Conservation (phyloP, 2,113 vertebrate genomes). For the Muntiacus reevesi region DNA sequence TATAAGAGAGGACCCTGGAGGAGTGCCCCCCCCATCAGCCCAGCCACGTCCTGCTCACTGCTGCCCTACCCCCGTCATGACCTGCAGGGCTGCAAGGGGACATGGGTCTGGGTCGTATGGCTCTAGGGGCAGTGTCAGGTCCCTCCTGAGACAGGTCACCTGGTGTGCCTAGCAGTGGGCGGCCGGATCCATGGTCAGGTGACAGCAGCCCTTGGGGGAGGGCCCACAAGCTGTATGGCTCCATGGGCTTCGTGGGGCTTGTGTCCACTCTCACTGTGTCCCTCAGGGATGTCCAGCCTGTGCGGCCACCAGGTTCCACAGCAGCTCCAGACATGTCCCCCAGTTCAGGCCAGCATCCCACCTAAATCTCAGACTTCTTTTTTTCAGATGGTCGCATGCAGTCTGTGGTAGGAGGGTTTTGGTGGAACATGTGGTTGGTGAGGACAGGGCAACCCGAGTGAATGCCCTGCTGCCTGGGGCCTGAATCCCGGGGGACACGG, state of each 20-base stretch:
- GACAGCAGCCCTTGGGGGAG: not conserved
- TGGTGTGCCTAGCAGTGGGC: rapidly evolving
- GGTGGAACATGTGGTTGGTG: not conserved
- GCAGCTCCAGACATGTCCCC: not conserved
- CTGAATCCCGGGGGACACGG: rapidly evolving
- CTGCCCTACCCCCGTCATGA: rapidly evolving
- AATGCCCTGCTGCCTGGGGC: no score
- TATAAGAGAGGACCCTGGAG: not conserved
- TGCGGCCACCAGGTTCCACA: not conserved
- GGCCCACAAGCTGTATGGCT: no score
- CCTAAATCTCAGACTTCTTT: not conserved
- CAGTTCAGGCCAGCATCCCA: not conserved
- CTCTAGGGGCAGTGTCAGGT: not conserved
- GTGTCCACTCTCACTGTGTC: not conserved
- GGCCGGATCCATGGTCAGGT: rapidly evolving
- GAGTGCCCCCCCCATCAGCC: not conserved
- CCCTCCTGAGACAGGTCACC: not conserved
- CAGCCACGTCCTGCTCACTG: not conserved
- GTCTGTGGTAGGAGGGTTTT: not conserved
- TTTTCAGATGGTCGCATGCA: rapidly evolving
- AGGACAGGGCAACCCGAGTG: not conserved
- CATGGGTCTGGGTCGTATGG: rapidly evolving
- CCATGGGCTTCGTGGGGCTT: not conserved
- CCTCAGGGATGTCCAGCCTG: not conserved
- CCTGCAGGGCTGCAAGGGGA: not conserved